phyloP scores from a whole-genome alignment of 2,888 invertebrate genomes.

The Dynastes hyllus region DNA sequence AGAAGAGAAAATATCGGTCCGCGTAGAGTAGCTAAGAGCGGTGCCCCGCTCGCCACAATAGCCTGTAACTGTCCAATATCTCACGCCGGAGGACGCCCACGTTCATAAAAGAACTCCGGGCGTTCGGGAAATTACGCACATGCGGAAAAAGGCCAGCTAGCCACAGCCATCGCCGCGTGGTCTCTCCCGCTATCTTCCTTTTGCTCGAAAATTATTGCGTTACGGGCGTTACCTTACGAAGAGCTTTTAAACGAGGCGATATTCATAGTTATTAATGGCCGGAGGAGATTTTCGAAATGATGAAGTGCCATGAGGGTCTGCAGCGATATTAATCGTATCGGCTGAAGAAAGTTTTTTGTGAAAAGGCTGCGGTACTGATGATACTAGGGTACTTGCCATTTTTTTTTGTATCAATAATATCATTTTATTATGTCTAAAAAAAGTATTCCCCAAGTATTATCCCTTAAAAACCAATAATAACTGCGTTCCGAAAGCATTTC shows the following conservation, averaged over 20 bases:
- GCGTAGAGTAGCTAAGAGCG: constrained; percentile 38
- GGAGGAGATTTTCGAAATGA: constrained; percentile 5
- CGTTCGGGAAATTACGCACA: constrained; percentile 38
- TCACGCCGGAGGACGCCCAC: constrained; percentile 44
- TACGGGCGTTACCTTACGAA: not conserved
- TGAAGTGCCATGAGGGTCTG: not conserved
- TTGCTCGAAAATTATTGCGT: constrained; percentile 22
- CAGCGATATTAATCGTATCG: not conserved
- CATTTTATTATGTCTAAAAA: no score
- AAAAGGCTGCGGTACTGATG: no score
- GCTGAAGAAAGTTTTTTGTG: not conserved
- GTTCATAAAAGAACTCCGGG: constrained; percentile 39
- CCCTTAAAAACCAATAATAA: no score
- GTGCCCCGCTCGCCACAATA: constrained; percentile 30
- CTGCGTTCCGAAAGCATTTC: no score
- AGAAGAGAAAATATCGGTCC: constrained; percentile 33
- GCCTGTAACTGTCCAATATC: constrained; percentile 47
- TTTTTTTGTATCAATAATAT: no score
- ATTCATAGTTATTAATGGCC: constrained; percentile 19
- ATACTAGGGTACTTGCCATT: no score
- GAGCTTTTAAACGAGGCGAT: constrained; percentile 5
- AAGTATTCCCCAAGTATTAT: no score
- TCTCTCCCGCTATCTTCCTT: not conserved
- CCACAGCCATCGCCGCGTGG: constrained; percentile 1
- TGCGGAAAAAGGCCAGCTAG: constrained; percentile 10